These are phyloP conservation scores for Amphibalanus amphitrite DNA, from an alignment of 1,140 invertebrate genomes.

Conservation along the genomic window DNA sequence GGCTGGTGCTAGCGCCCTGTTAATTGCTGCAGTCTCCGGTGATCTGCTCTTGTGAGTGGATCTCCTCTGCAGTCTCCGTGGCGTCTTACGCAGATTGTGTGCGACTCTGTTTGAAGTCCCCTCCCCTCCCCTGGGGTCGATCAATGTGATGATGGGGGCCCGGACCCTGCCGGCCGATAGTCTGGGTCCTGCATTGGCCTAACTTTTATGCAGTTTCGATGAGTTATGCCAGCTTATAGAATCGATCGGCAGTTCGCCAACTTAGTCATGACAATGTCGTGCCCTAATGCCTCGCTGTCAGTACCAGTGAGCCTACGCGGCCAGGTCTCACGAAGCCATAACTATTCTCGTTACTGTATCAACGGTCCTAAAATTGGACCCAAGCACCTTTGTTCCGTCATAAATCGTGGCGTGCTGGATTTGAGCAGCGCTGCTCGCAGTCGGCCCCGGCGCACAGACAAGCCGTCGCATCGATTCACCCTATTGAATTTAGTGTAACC, in stretches of 20 bases:
- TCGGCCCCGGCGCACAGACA: background rate
- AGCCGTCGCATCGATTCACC: background rate
- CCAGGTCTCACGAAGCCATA: background rate
- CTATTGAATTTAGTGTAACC: slow-evolving; percentile 2
- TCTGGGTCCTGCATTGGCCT: background rate
- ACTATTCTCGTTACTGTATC: background rate
- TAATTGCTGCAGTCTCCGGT: background rate
- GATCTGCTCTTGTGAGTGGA: background rate
- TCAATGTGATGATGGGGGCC: background rate
- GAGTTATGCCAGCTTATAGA: background rate
- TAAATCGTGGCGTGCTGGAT: background rate
- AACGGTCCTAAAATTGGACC: slow-evolving; percentile 1
- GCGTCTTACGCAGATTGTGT: background rate
- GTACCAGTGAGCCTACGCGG: background rate
- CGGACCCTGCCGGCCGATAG: background rate
- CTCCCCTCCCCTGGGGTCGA: too few species aligned
- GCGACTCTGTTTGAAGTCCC: too few species aligned
- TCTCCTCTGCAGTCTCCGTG: background rate
- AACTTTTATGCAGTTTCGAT: background rate
- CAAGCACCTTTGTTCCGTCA: background rate
- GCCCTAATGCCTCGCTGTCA: background rate
- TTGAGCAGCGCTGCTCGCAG: background rate
- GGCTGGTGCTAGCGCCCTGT: background rate
- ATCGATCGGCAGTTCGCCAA: background rate
- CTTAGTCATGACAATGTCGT: background rate